Conservation (phyloP, 2,797 vertebrate species). For the Helicolenus hilgendorfi region DNA sequence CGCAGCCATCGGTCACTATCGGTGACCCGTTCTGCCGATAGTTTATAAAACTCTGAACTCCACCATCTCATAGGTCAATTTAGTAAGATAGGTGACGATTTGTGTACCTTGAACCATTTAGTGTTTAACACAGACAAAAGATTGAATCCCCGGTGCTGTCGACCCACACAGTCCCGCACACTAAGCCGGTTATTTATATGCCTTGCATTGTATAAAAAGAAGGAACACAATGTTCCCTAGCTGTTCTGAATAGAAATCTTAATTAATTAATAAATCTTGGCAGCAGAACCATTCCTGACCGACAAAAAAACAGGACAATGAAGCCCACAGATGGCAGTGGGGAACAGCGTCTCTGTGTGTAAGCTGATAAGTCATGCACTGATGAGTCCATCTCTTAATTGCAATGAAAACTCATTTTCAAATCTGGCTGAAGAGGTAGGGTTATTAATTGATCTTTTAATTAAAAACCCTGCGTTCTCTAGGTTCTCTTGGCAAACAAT, state of each 20-base stretch:
- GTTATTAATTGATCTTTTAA: slow-evolving; percentile 91
- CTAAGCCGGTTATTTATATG: slow-evolving; percentile 86
- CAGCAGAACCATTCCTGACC: slow-evolving; percentile 83
- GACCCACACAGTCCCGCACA: slow-evolving; percentile 55
- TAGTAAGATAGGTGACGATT: slow-evolving; percentile 55
- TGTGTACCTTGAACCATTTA: slow-evolving; percentile 71
- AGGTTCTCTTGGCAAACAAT: slow-evolving; percentile 81
- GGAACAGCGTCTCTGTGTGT: slow-evolving; percentile 88
- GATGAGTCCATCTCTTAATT: slow-evolving; percentile 91
- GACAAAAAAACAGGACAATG: slow-evolving; percentile 86
- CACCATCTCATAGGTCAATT: slow-evolving; percentile 49
- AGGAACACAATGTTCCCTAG: slow-evolving; percentile 87
- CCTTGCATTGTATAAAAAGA: slow-evolving; percentile 81
- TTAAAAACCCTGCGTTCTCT: slow-evolving; percentile 80
- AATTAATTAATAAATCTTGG: slow-evolving; percentile 92
- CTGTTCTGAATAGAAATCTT: slow-evolving; percentile 89
- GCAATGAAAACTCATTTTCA: slow-evolving; percentile 89
- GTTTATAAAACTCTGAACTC: background rate
- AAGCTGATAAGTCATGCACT: slow-evolving; percentile 92
- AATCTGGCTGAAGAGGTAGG: slow-evolving; percentile 88
- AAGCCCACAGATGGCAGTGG: slow-evolving; percentile 84
- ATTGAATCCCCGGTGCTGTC: slow-evolving; percentile 55
- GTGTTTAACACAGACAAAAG: slow-evolving; percentile 58
- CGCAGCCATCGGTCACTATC: too few relatives aligned
- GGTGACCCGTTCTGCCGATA: too few relatives aligned